Evolutionary conservation across 2,113 vertebrate genomes (phyloP), one percentile per base, ranked within the genome.

Genomic region (Sitta europaea): DNA sequence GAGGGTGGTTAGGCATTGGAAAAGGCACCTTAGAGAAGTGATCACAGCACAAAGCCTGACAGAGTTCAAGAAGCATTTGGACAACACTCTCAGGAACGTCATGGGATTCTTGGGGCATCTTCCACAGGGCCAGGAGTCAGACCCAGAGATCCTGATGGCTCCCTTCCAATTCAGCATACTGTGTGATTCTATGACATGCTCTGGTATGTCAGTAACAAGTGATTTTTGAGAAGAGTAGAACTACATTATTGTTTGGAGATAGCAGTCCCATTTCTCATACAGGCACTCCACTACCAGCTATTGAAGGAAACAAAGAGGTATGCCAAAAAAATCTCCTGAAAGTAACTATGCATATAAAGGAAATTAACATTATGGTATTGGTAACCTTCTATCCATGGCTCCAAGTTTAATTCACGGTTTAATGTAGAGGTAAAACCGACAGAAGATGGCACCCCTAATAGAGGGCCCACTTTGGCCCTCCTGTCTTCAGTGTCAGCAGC

Each of bases 61-160:
- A 45, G 51, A 72, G 33, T 6, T 65, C 22, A 66, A 73, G 58
- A 73, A 51, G 27, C 4, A 3, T 58, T 58, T 51, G 27, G 59
- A n/a, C 67, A 51, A 38, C 1, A 4, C 28, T 38, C 19, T 51
- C 19, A 66, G 23, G 51, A 36, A 58, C 0, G 0, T 14, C 28
- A 28, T 28, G 5, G 16, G 43, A 66, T 28, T 33, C 15, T 16
- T 58, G 27, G 4, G 12, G 7, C 23, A 15, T 38, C 33, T 50
- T 45, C 28, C 31, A 25, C 27, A 72, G 47, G 63, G 40, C 14
- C 12, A 61, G 12, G 35, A 57, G 50, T 4, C 28, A 19, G 51
- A 65, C 36, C 40, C 50, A 33, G 19, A 11, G 18, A 51, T 66
- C 23, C 36, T 81, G 23, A 81, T 66, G 28, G 5, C 11, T 81